phyloP scores from a whole-genome alignment of 1,140 invertebrate species.

The Laodelphax striatellus region DNA sequence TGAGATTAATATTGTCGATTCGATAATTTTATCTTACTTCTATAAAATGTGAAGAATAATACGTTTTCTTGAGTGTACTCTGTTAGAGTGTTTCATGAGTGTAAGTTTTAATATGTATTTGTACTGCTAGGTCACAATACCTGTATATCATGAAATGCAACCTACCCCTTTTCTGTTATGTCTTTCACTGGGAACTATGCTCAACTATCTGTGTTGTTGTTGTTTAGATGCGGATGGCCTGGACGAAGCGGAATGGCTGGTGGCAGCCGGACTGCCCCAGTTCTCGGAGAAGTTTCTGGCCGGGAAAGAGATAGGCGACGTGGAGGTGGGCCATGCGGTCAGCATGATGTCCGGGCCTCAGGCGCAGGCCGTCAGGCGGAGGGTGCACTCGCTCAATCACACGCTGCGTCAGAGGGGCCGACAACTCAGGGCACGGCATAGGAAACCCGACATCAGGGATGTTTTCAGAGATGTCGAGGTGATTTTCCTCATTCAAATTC shows the following conservation, averaged over 20 bases:
- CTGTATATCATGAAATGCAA: no score
- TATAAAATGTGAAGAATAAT: no score
- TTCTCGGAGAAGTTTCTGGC: conserved; percentile 44
- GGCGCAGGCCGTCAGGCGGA: conserved; percentile 60
- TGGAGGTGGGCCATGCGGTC: conserved; percentile 42
- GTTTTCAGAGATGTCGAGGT: conserved; percentile 68
- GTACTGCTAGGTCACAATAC: no score
- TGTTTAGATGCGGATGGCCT: conserved; percentile 34
- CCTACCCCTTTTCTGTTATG: neutral
- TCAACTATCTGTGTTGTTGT: neutral
- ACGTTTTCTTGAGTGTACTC: no score
- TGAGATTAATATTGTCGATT: no score
- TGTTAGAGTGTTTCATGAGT: no score
- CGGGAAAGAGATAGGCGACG: conserved; percentile 44
- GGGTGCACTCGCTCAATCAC: conserved; percentile 65
- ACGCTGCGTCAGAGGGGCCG: conserved; percentile 57
- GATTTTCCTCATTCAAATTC: conserved; percentile 23
- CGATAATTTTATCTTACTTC: no score
- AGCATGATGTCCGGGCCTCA: conserved; percentile 46
- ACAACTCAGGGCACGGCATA: conserved; percentile 43
- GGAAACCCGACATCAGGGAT: conserved; percentile 62
- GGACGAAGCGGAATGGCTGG: conserved; percentile 45
- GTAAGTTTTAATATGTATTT: no score
- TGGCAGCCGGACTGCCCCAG: conserved; percentile 43
- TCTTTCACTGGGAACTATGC: neutral